Evolutionary conservation across 2,888 invertebrate genomes (phyloP).

Genomic region (Acronicta leporina): DNA sequence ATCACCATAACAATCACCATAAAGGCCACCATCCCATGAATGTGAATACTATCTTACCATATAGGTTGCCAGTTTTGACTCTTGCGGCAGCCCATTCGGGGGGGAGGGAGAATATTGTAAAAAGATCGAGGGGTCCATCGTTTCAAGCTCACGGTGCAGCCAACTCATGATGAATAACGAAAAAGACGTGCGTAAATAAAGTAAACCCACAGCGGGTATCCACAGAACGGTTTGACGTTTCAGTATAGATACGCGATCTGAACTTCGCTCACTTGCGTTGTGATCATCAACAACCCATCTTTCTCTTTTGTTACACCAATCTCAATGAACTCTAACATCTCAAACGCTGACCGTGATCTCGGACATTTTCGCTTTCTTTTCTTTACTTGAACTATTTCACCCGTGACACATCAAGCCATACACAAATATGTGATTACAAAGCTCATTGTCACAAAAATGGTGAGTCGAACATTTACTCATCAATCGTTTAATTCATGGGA

Average conservation of each 20-base stretch:
- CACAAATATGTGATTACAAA: conserved; percentile 49
- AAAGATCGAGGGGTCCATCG: conserved; percentile 93
- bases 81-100: conserved; percentile 93
- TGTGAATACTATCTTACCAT: conserved; percentile 88
- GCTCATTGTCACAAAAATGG: conserved; percentile 51
- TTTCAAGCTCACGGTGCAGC: conserved; percentile 66
- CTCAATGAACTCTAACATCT: conserved; percentile 57
- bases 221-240: conserved; percentile 33
- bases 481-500: conserved; percentile 53
- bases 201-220: conserved; percentile 29
- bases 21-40: conserved; percentile 7
- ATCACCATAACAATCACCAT: conserved; percentile 18
- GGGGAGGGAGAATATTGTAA: conserved; percentile 88
- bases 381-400: conserved; percentile 43
- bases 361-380: conserved; percentile 61
- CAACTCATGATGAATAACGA: conserved; percentile 51
- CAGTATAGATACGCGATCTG: conserved; percentile 42
- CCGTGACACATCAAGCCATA: conserved; percentile 63
- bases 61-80: conserved; percentile 95
- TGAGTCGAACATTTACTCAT: conserved; percentile 37
- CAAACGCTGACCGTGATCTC: conserved; percentile 50
- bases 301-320: conserved; percentile 46
- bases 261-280: conserved; percentile 42
- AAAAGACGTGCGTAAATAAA: conserved; percentile 35
- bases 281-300: conserved; percentile 61